phyloP scores from a whole-genome alignment of 2,113 vertebrate genomes.

The Neopipo cinnamomea region DNA sequence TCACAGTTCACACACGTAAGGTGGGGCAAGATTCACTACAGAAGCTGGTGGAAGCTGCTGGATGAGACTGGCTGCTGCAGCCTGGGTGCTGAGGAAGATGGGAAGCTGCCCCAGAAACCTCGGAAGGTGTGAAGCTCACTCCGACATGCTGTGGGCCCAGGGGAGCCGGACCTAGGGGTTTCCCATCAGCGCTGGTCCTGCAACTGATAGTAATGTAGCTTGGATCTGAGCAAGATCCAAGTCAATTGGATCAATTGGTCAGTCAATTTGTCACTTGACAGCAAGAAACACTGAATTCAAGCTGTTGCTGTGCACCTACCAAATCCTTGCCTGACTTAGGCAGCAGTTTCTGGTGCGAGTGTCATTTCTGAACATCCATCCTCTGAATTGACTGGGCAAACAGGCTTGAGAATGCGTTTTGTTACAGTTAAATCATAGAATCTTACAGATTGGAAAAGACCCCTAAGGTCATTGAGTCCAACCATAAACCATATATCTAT shows the following conservation, averaged over 20 bases:
- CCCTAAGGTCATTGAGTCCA: background rate
- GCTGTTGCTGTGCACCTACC: background rate
- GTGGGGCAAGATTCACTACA: accelerated
- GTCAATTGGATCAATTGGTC: background rate
- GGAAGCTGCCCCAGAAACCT: background rate
- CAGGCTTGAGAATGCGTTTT: background rate
- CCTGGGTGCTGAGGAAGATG: background rate
- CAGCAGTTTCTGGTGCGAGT: background rate
- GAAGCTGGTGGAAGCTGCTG: background rate
- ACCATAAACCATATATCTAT: background rate
- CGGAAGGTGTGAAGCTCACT: accelerated
- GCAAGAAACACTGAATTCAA: accelerated
- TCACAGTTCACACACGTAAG: background rate
- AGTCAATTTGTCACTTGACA: background rate
- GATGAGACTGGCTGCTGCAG: accelerated
- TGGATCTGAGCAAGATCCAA: accelerated
- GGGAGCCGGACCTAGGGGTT: background rate
- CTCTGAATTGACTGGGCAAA: background rate
- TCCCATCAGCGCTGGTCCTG: background rate
- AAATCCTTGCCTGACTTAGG: background rate
- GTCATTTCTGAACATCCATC: background rate
- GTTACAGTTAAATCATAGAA: background rate
- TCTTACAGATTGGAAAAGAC: background rate
- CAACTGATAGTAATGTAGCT: background rate
- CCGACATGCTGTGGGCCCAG: accelerated